Evolutionary conservation across 2,113 vertebrate species (phyloP).

Genomic region (Oryzias javanicus): DNA sequence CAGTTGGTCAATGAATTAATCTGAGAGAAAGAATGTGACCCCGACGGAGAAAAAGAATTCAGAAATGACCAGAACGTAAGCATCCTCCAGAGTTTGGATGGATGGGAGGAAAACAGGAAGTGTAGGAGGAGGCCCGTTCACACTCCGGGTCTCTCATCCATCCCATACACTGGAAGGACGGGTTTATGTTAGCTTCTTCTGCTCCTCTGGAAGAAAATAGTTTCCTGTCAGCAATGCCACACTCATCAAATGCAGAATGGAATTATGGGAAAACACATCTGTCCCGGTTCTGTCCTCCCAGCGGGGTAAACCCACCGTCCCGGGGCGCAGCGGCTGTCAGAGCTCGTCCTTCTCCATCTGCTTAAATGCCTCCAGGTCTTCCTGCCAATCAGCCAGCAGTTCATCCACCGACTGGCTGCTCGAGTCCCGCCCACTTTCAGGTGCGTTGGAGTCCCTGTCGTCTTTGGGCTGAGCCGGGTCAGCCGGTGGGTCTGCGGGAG

Average conservation of each 20-base stretch:
- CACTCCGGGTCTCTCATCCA: conserved; percentile 28
- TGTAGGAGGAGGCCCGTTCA: conserved; percentile 41
- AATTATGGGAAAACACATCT: conserved; percentile 16
- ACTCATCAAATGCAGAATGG: conserved; percentile 14
- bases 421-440: conserved; percentile 48
- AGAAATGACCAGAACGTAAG: conserved; percentile 28
- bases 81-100: too few species aligned
- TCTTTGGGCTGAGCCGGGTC: conserved; percentile 11
- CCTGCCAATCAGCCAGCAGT: conserved; percentile 95
- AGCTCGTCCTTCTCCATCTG: conserved; percentile 99
- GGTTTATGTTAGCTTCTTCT: conserved; percentile 26
- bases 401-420: conserved; percentile 84
- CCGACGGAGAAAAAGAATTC: conserved; percentile 26
- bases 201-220: conserved; percentile 32
- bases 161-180: conserved; percentile 11
- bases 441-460: conserved; percentile 45
- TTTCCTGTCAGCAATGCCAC: conserved; percentile 13
- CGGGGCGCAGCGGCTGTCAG: conserved; percentile 77
- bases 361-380: conserved; percentile 97
- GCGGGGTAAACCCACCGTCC: conserved; percentile 21
- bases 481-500: conserved; percentile 4
- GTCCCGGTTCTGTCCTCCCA: conserved; percentile 4
- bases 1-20: conserved; percentile 49
- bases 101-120: conserved; percentile 35
- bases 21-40: conserved; percentile 21